These are phyloP conservation scores for Hipposideros armiger DNA, from an alignment of 2,113 vertebrate species.

Conservation along the genomic window DNA sequence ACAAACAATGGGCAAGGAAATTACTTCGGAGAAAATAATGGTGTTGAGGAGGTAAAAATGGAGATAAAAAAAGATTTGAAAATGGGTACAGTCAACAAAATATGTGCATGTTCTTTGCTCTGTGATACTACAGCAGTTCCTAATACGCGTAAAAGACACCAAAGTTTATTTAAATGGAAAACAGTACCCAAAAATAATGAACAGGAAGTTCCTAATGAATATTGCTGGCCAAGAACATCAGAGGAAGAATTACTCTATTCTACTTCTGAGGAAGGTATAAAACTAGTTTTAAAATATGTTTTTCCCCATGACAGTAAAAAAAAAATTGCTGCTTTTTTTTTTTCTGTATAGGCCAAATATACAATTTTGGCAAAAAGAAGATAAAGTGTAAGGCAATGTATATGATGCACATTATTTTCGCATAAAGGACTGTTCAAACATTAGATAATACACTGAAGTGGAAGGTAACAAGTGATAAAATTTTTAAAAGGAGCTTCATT, in stretches of 20 bases:
- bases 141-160: conserved; percentile 22
- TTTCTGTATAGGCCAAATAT: not conserved
- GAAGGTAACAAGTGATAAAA: not conserved
- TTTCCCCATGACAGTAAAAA: not conserved
- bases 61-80: conserved; percentile 66
- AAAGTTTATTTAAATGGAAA: conserved; percentile 78
- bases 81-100: conserved; percentile 69
- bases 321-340: not conserved
- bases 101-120: conserved; percentile 52
- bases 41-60: conserved; percentile 29
- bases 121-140: not conserved
- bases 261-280: conserved; percentile 81
- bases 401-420: conserved; percentile 35
- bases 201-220: conserved; percentile 64
- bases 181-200: conserved; percentile 54
- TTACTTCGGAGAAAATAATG: conserved; percentile 66
- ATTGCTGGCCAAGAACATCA: conserved; percentile 17
- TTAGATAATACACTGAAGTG: conserved; percentile 25
- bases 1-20: conserved; percentile 67
- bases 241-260: conserved; percentile 64
- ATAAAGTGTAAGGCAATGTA: not conserved
- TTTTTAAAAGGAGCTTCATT: not conserved
- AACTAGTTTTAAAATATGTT: conserved; percentile 19
- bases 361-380: conserved; percentile 2
- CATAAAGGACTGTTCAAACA: not conserved